phyloP scores from a whole-genome alignment of 1,140 invertebrate species.

The Megathymus violae region DNA sequence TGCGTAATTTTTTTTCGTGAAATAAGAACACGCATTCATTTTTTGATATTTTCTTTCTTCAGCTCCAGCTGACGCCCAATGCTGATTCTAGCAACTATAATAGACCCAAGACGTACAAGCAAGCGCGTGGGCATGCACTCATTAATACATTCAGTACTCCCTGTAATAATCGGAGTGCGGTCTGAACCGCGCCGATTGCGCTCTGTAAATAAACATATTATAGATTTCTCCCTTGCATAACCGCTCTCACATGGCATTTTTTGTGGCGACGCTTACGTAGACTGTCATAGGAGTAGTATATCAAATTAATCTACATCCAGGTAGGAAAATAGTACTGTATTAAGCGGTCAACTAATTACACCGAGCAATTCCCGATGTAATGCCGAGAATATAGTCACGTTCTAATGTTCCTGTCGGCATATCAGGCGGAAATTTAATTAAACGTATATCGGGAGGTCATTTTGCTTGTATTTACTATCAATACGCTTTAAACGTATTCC shows the following conservation, averaged over 20 bases:
- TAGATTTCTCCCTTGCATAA: conserved; percentile 29
- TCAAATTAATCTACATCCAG: neutral
- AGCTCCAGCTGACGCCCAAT: too few species aligned
- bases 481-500: too few species aligned
- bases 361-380: neutral
- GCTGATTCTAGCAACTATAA: too few species aligned
- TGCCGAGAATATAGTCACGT: neutral
- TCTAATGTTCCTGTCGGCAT: conserved; percentile 34
- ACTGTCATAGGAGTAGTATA: neutral
- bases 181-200: neutral
- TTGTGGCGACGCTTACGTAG: too few species aligned
- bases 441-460: conserved; percentile 22
- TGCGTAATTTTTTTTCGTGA: too few species aligned
- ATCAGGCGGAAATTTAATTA: conserved; percentile 45
- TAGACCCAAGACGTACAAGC: too few species aligned
- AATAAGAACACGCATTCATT: too few species aligned
- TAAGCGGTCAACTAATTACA: neutral
- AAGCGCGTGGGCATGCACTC: too few species aligned
- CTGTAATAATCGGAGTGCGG: conserved; percentile 7
- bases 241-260: conserved; percentile 8
- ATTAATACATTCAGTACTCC: conserved; percentile 4
- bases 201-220: conserved; percentile 23
- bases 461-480: neutral
- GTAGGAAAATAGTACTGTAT: neutral
- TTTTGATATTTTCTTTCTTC: too few species aligned